Conservation (phyloP, 2,888 invertebrate genomes). For the Sinelater perroti region DNA sequence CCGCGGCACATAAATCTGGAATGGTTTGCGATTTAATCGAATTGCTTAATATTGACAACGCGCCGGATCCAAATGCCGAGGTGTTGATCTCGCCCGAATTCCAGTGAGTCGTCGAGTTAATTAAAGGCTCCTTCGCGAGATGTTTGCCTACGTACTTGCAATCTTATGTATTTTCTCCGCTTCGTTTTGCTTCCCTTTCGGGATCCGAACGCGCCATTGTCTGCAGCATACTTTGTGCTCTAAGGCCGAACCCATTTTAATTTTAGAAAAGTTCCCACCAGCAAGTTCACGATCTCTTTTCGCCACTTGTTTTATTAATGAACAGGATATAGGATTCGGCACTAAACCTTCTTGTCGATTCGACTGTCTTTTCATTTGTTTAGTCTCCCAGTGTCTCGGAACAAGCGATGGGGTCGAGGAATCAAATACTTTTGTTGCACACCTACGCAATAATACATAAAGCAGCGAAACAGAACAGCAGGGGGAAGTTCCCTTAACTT, state of each 20-base stretch:
- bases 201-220: conserved; percentile 17
- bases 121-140: conserved; percentile 41
- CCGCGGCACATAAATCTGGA: conserved; percentile 50
- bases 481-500: no score
- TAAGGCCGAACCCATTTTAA: conserved; percentile 14
- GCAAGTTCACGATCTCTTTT: conserved; percentile 10
- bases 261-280: conserved; percentile 13
- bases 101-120: conserved; percentile 44
- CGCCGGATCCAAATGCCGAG: conserved; percentile 47
- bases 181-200: conserved; percentile 17
- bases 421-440: conserved; percentile 15
- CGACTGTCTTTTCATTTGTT: conserved; percentile 11
- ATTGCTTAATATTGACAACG: conserved; percentile 56
- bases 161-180: conserved; percentile 35
- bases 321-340: conserved; percentile 9
- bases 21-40: conserved; percentile 55
- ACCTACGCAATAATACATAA: no score
- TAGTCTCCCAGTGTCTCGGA: conserved; percentile 2
- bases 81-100: conserved; percentile 45
- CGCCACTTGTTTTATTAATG: conserved; percentile 17
- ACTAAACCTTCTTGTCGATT: neutral
- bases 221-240: conserved; percentile 14
- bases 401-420: conserved; percentile 2
- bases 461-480: no score
- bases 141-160: conserved; percentile 44